Percentiles rank a stretch among this genome's conserved stretches.
These are phyloP conservation scores for Cichlasoma orientale DNA, from an alignment of 2,797 vertebrate species.

Conservation along the genomic window DNA sequence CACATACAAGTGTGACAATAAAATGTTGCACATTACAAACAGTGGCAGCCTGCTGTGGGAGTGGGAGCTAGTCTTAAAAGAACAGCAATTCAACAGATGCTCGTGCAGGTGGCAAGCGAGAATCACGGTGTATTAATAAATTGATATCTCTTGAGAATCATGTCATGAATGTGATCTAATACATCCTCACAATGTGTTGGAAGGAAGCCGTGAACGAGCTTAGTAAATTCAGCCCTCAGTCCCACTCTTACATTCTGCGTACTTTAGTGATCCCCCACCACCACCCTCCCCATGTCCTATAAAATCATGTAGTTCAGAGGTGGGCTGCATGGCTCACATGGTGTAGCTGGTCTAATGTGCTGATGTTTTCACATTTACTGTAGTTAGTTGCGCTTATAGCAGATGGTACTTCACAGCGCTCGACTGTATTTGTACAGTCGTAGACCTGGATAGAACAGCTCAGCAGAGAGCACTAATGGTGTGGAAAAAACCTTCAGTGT, in stretches of 20 bases:
- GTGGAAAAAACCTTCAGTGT: conserved; percentile 69
- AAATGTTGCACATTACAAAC: conserved; percentile 9
- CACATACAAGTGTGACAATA: neutral
- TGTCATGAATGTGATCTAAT: neutral
- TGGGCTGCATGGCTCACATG: conserved; percentile 28
- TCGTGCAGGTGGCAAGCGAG: conserved; percentile 4
- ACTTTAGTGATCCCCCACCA: conserved; percentile 17
- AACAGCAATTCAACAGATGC: conserved; percentile 28
- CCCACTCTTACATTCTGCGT: neutral
- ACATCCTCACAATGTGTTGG: neutral
- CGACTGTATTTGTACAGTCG: conserved; percentile 59
- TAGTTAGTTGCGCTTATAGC: conserved; percentile 62
- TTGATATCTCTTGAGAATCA: neutral
- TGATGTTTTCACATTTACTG: conserved; percentile 71
- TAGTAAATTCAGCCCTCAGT: neutral
- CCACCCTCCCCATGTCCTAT: neutral
- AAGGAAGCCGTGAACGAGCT: neutral
- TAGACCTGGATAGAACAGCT: conserved; percentile 66
- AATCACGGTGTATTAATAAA: conserved; percentile 9
- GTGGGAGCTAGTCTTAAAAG: conserved; percentile 7
- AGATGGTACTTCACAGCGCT: conserved; percentile 49
- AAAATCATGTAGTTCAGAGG: conserved; percentile 44
- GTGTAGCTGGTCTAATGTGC: conserved; percentile 61
- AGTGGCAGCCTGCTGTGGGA: conserved; percentile 5
- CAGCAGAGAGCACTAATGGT: conserved; percentile 77